Percentiles rank a stretch among this genome's conserved stretches.
Evolutionary conservation across 2,888 invertebrate genomes (phyloP).

Genomic region (Girardia tigrina): DNA sequence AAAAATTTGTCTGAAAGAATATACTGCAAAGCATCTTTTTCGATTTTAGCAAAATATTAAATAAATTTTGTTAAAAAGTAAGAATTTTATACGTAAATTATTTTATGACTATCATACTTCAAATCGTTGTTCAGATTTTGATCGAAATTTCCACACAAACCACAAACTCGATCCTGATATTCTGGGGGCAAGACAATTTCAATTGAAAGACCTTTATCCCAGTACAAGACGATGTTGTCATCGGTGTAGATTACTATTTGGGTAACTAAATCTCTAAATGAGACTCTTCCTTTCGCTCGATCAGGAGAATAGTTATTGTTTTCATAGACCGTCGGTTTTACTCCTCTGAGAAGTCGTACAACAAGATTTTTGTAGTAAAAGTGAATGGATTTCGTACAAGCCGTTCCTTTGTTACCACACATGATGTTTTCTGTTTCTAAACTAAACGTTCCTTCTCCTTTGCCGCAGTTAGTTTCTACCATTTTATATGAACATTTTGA

Average conservation of each 20-base stretch:
- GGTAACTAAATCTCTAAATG: constrained; percentile 21
- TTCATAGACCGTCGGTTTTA: constrained; percentile 36
- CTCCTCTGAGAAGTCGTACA: constrained; percentile 39
- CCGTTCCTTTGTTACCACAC: constrained; percentile 35
- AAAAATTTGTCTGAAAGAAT: too few species aligned
- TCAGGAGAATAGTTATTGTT: constrained; percentile 24
- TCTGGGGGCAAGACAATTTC: constrained; percentile 25
- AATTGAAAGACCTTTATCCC: constrained; percentile 33
- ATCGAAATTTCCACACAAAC: constrained; percentile 38
- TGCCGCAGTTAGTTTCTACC: constrained; percentile 35
- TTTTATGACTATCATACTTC: too few species aligned
- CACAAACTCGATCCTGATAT: constrained; percentile 37
- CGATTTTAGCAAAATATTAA: too few species aligned
- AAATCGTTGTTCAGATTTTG: constrained; percentile 33
- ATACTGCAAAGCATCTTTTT: too few species aligned
- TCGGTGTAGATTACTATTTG: constrained; percentile 26
- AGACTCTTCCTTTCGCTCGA: background rate
- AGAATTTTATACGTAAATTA: too few species aligned
- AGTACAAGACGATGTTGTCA: constrained; percentile 38
- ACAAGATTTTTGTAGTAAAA: constrained; percentile 33
- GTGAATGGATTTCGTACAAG: constrained; percentile 35
- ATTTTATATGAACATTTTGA: constrained; percentile 39
- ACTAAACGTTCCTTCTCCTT: constrained; percentile 23
- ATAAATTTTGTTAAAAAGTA: too few species aligned
- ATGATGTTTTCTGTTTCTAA: constrained; percentile 32